Percentiles rank a stretch among this genome's conserved stretches.
Evolutionary conservation across 2,888 invertebrate species (phyloP).

Genomic region (Drosophila tripunctata): DNA sequence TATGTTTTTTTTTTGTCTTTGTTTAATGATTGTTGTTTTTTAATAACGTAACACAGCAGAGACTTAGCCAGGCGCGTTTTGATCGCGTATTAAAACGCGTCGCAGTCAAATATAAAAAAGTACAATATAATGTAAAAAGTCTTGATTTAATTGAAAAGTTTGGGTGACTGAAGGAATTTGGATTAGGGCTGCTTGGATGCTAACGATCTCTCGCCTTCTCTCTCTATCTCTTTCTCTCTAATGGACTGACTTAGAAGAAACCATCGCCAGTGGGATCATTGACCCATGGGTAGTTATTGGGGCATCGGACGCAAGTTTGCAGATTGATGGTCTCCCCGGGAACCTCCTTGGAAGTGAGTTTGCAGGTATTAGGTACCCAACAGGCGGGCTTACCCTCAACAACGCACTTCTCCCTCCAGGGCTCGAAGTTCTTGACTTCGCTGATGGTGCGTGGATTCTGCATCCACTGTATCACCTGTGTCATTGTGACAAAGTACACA

Average conservation of each 20-base stretch:
- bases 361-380: conserved; percentile 95
- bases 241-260: conserved; percentile 89
- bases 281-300: conserved; percentile 97
- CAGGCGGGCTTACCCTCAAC: conserved; percentile 93
- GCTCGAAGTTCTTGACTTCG: conserved; percentile 95
- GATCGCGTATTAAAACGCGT: conserved; percentile 38
- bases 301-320: conserved; percentile 96
- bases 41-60: conserved; percentile 84
- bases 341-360: conserved; percentile 95
- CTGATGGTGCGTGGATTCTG: conserved; percentile 94
- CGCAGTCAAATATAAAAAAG: conserved; percentile 58
- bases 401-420: conserved; percentile 96
- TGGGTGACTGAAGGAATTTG: conserved; percentile 53
- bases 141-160: conserved; percentile 52
- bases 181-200: conserved; percentile 51
- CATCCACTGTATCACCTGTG: conserved; percentile 98
- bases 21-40: conserved; percentile 58
- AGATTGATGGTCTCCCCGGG: conserved; percentile 97
- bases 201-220: conserved; percentile 29
- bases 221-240: conserved; percentile 44
- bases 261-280: conserved; percentile 91
- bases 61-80: conserved; percentile 70
- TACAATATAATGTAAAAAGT: conserved; percentile 59
- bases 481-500: conserved; percentile 97
- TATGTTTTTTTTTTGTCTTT: conserved; percentile 30